These are phyloP conservation scores for Hypselothyrea guttata DNA, from an alignment of 2,888 invertebrate genomes.

Conservation along the genomic window DNA sequence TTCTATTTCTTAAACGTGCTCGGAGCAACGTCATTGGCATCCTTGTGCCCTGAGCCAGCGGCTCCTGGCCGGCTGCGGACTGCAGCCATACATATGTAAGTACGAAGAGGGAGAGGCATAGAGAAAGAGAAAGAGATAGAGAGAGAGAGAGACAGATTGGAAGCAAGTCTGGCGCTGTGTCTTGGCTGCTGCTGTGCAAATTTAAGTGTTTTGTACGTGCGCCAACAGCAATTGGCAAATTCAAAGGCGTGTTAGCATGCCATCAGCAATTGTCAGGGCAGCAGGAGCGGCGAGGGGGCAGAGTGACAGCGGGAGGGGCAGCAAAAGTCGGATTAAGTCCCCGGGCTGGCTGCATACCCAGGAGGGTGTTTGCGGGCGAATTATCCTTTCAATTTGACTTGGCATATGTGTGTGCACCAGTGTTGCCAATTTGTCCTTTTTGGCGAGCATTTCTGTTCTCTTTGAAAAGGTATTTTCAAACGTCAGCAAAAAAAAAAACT, in stretches of 20 bases:
- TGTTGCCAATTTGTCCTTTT: too few species aligned
- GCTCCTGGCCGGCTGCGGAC: constrained; percentile 52
- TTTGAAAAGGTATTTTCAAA: too few species aligned
- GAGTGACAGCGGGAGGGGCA: background rate
- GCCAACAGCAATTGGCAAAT: constrained; percentile 81
- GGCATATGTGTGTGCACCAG: constrained; percentile 80
- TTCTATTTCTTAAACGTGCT: constrained; percentile 77
- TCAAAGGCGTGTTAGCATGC: constrained; percentile 80
- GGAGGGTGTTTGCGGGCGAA: constrained; percentile 82
- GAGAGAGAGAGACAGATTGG: background rate
- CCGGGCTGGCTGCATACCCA: constrained; percentile 62
- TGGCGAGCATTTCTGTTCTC: too few species aligned
- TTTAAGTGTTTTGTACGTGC: constrained; percentile 80
- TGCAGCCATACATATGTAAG: constrained; percentile 32
- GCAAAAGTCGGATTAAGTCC: constrained; percentile 35
- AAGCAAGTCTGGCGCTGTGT: constrained; percentile 21
- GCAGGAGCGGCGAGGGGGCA: background rate
- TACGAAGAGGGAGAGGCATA: background rate
- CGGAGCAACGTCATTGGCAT: constrained; percentile 45
- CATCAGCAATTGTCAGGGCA: constrained; percentile 58
- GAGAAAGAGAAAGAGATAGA: too few species aligned
- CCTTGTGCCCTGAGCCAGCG: constrained; percentile 46
- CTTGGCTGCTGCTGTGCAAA: constrained; percentile 74
- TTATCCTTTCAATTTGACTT: constrained; percentile 82
- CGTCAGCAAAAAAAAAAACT: too few species aligned